Percentiles rank a stretch among this genome's conserved stretches.
phyloP scores from a whole-genome alignment of 2,888 invertebrate genomes.

The Spisula subtruncata region DNA sequence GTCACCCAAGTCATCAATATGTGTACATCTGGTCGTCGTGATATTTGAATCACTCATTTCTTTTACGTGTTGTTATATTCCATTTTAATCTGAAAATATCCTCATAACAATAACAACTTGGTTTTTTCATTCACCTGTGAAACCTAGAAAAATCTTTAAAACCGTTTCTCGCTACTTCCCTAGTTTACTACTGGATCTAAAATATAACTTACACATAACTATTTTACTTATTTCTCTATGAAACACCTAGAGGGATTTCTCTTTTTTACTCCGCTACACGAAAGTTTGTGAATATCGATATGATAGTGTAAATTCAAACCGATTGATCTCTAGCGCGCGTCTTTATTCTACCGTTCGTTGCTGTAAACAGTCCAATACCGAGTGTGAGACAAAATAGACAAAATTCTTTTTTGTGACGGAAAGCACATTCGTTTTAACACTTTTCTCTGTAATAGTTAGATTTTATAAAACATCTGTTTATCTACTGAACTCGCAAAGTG shows the following conservation, averaged over 20 bases:
- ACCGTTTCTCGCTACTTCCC: not conserved
- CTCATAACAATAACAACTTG: not conserved
- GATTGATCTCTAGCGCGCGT: not conserved
- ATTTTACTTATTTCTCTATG: not conserved
- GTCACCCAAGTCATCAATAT: not conserved
- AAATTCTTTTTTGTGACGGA: too few relatives aligned
- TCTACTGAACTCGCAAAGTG: too few relatives aligned
- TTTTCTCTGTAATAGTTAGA: too few relatives aligned
- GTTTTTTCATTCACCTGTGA: not conserved
- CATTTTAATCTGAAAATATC: not conserved
- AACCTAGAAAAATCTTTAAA: not conserved
- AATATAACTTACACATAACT: not conserved
- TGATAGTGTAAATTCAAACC: not conserved
- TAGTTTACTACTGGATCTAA: not conserved
- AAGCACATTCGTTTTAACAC: too few relatives aligned
- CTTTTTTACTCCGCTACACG: not conserved
- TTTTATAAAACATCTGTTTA: too few relatives aligned
- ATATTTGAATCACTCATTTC: not conserved
- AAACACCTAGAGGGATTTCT: not conserved
- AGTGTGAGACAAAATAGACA: too few relatives aligned
- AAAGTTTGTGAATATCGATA: not conserved
- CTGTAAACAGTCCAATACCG: too few relatives aligned
- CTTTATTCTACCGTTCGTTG: not conserved
- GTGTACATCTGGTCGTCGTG: not conserved
- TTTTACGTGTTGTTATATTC: not conserved